Evolutionary conservation across 2,113 vertebrate genomes (phyloP).

Genomic region (Hippocampus comes): DNA sequence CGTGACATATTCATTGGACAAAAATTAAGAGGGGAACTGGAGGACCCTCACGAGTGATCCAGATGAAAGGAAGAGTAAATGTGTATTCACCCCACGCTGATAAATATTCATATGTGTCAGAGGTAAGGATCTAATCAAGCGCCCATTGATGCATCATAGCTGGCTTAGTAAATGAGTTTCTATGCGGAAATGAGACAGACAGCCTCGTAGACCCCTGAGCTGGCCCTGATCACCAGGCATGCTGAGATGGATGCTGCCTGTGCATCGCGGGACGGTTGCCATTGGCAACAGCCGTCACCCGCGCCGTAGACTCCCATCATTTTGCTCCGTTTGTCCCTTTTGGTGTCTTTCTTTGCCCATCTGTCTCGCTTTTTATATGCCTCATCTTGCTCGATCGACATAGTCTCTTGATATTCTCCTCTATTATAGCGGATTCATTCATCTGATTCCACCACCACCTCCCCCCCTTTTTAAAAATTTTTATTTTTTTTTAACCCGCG

Average conservation of each 20-base stretch:
- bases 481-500: too few species aligned
- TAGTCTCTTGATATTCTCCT: slow-evolving; percentile 46
- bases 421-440: slow-evolving; percentile 48
- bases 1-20: slow-evolving; percentile 87
- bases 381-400: slow-evolving; percentile 43
- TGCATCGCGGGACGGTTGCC: slow-evolving; percentile 62
- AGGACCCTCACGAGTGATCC: slow-evolving; percentile 85
- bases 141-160: slow-evolving; percentile 84
- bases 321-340: slow-evolving; percentile 38
- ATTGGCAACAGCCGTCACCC: slow-evolving; percentile 59
- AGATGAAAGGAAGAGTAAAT: slow-evolving; percentile 81
- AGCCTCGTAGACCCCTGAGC: slow-evolving; percentile 69
- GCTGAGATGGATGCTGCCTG: slow-evolving; percentile 73
- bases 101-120: slow-evolving; percentile 98
- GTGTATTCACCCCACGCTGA: slow-evolving; percentile 82
- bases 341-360: slow-evolving; percentile 54
- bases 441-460: background rate
- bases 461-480: background rate
- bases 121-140: slow-evolving; percentile 98
- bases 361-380: slow-evolving; percentile 47
- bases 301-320: slow-evolving; percentile 52
- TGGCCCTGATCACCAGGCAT: slow-evolving; percentile 75
- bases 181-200: slow-evolving; percentile 86
- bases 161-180: slow-evolving; percentile 85
- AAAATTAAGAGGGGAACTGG: slow-evolving; percentile 86